Percentiles rank a stretch among this genome's conserved stretches.
phyloP scores from a whole-genome alignment of 2,888 invertebrate species.

The Tetranychus truncatus region DNA sequence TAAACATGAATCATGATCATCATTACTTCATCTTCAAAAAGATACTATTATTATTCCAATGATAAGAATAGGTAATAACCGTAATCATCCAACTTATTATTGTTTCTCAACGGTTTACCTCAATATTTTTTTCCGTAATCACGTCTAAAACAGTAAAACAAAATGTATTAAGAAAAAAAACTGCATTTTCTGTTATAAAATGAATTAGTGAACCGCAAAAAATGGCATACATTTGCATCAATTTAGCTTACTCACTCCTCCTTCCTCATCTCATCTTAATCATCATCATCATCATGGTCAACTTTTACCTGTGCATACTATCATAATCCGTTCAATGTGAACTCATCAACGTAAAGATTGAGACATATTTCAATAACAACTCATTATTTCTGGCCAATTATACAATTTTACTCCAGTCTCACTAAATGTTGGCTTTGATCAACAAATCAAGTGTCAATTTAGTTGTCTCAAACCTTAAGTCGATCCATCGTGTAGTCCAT shows the following conservation, averaged over 20 bases:
- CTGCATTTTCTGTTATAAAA: not conserved
- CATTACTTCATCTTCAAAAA: not conserved
- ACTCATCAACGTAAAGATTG: no score
- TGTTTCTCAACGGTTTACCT: not conserved
- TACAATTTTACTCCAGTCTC: no score
- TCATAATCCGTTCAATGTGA: no score
- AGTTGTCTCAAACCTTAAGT: no score
- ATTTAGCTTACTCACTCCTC: not conserved
- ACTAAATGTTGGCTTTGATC: no score
- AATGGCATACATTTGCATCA: not conserved
- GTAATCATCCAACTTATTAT: not conserved
- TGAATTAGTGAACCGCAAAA: not conserved
- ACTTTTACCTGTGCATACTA: no score
- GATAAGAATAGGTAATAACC: not conserved
- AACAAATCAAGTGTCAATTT: no score
- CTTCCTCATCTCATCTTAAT: not conserved
- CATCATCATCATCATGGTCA: not conserved
- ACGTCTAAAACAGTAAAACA: not conserved
- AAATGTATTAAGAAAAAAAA: not conserved
- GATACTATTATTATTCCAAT: no score
- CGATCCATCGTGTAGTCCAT: no score
- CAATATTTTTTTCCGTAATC: not conserved
- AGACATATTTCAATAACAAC: no score
- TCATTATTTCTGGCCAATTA: no score
- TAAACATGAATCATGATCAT: not conserved